Evolutionary conservation across 2,113 vertebrate genomes (phyloP).

Genomic region (Hydrolagus affinis): DNA sequence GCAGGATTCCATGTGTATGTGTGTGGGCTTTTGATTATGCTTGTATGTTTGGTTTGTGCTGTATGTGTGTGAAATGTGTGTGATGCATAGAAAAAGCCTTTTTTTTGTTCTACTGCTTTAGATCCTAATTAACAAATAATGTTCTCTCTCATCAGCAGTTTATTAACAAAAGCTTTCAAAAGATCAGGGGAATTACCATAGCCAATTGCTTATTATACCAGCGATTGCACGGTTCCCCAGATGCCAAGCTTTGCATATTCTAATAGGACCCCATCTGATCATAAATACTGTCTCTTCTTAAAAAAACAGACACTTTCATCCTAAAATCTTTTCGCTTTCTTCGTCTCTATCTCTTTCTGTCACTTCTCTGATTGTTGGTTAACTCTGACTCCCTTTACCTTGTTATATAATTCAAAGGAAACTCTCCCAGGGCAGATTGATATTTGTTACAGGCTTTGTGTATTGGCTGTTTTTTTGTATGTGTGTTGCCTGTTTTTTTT

Average conservation of each 20-base stretch:
- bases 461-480: not conserved
- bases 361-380: constrained; percentile 23
- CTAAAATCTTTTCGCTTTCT: not conserved
- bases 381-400: not conserved
- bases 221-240: constrained; percentile 36
- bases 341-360: not conserved
- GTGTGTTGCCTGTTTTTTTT: not conserved
- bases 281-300: constrained; percentile 36
- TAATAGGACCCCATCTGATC: constrained; percentile 37
- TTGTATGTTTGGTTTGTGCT: not conserved
- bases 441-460: constrained; percentile 25
- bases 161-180: constrained; percentile 41
- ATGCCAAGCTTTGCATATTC: constrained; percentile 38
- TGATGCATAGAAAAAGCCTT: not conserved
- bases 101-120: constrained; percentile 32
- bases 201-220: constrained; percentile 9
- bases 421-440: constrained; percentile 31
- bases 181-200: constrained; percentile 38
- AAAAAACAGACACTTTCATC: constrained; percentile 35
- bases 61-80: not conserved
- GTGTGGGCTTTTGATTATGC: too few species aligned
- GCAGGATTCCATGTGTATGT: too few species aligned
- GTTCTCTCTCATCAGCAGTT: constrained; percentile 35
- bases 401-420: constrained; percentile 36
- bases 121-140: constrained; percentile 43